phyloP scores from a whole-genome alignment of 2,113 vertebrate species.

The Benitochromis conjunctus region DNA sequence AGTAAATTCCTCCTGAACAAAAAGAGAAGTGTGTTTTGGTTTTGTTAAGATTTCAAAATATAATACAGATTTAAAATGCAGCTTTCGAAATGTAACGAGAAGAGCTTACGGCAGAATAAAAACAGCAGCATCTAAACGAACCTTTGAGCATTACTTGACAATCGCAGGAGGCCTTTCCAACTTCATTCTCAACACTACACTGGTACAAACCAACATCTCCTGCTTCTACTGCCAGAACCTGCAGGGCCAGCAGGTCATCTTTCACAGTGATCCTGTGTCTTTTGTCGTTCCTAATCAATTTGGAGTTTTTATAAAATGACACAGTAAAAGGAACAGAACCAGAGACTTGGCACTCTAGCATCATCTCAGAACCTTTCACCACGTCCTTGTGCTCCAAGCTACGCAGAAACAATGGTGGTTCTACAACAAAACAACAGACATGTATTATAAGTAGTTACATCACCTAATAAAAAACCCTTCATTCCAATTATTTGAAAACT shows the following conservation, averaged over 20 bases:
- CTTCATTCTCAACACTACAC: constrained; percentile 88
- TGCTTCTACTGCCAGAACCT: constrained; percentile 84
- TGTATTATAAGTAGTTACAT: not conserved
- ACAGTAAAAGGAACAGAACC: constrained; percentile 90
- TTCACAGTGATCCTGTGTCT: constrained; percentile 86
- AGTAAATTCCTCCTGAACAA: not conserved
- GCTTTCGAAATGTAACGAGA: not conserved
- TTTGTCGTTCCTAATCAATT: constrained; percentile 84
- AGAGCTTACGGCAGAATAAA: not conserved
- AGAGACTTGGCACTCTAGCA: constrained; percentile 83
- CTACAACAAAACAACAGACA: constrained; percentile 65
- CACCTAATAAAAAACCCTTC: not conserved
- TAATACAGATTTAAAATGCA: not conserved
- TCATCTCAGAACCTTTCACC: constrained; percentile 89
- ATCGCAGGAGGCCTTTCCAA: constrained; percentile 83
- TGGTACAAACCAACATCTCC: constrained; percentile 87
- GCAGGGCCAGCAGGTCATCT: constrained; percentile 81
- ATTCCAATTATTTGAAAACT: not conserved
- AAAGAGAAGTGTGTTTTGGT: not conserved
- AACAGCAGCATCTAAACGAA: constrained; percentile 72
- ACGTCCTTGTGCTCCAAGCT: constrained; percentile 86
- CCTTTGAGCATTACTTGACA: constrained; percentile 89
- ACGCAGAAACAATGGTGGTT: constrained; percentile 87
- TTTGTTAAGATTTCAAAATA: not conserved
- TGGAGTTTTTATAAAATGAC: constrained; percentile 88